Evolutionary conservation across 2,888 invertebrate species (phyloP), one percentile per base, ranked within the genome.

Genomic region (Apodemia duryi): DNA sequence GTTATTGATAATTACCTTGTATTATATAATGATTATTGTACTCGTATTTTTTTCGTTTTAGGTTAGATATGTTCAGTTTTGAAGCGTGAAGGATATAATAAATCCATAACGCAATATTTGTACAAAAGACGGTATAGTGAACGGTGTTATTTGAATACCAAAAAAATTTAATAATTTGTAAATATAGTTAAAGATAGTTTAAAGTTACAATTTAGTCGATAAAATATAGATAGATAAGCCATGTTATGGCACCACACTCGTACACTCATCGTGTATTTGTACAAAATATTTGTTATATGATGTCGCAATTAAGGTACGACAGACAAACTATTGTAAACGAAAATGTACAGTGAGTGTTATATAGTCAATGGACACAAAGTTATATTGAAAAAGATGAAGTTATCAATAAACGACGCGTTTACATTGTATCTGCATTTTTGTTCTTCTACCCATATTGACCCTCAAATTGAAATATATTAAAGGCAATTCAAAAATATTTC

Each of bases 281-380:
- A 92, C 91, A 92, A 91, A 88, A 87, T 88, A 88, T 89, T 91
- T 91, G 91, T 91, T 90, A 91, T 90, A 86, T 86, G 77, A 79
- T 87, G 84, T 84, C 85, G 85, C 78, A 89, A 86, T 84, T 88
- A 86, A 84, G 78, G 81, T 86, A 84, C 83, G 85, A 88, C 91
- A 90, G 88, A 91, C 91, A 90, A 86, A 89, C 85, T 89, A 91
- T 90, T 92, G 90, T 91, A 89, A 87, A 90, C 89, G 80, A 89
- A 88, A 88, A 86, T 91, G 91, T 91, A 91, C 91, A 92, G 92
- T 91, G 91, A 91, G 91, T 92, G 91, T 92, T 91, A 91, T 88
- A 89, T 92, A 92, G 91, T 91, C 92, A 91, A 89, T 92, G 91
- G 91, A 91, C 90, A 90, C 90, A 91, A 91, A 90, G 57, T 85